Conservation (phyloP, 2,888 invertebrate species). For the Willowsia nigromaculata region DNA sequence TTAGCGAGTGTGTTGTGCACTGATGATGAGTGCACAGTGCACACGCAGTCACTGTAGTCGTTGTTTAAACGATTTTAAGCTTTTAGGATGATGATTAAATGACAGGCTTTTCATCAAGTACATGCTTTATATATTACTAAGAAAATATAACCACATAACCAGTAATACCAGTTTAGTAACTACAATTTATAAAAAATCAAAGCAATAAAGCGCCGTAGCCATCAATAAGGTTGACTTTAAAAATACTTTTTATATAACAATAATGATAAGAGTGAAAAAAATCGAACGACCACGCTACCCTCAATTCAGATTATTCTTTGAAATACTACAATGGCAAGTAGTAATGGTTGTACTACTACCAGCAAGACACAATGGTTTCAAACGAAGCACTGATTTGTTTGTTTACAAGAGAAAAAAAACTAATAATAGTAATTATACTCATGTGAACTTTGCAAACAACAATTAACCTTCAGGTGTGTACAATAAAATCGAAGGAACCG, state of each 20-base stretch:
- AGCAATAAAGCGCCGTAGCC: background rate
- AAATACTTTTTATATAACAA: constrained; percentile 35
- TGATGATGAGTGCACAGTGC: too few species aligned
- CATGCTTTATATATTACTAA: background rate
- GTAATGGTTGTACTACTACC: background rate
- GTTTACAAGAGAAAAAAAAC: background rate
- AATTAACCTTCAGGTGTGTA: background rate
- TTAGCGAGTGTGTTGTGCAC: too few species aligned
- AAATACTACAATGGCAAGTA: background rate
- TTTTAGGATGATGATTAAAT: background rate
- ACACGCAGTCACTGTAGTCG: background rate
- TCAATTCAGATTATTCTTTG: background rate
- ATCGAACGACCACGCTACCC: background rate
- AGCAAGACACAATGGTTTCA: background rate
- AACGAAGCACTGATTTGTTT: background rate
- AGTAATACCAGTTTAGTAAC: constrained; percentile 62
- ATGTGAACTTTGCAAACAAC: background rate
- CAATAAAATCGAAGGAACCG: constrained; percentile 34
- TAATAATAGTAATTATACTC: constrained; percentile 6
- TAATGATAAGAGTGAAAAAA: background rate
- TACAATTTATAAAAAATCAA: constrained; percentile 19
- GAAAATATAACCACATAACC: constrained; percentile 27
- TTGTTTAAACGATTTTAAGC: background rate
- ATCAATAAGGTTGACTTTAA: constrained; percentile 61
- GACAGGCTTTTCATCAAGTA: background rate